Evolutionary conservation across 92 coral and sea anemone genomes (phyloP).

Genomic region (Epizoanthus stellaris): DNA sequence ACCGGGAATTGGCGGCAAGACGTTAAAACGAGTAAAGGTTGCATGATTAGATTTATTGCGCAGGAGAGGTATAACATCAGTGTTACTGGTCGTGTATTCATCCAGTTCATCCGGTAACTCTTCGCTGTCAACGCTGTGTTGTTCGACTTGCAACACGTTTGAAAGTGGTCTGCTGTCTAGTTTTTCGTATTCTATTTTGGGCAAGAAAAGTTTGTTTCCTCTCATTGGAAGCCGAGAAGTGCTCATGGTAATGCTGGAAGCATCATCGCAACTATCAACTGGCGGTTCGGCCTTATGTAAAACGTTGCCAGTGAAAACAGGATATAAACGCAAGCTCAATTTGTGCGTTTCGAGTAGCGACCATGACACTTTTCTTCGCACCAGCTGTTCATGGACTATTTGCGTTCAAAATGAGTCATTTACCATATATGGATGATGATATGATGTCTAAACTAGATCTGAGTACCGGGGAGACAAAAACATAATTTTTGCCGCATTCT

Average conservation of each 20-base stretch:
- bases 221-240: conserved; percentile 28
- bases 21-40: conserved; percentile 78
- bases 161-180: conserved; percentile 39
- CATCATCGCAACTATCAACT: neutral
- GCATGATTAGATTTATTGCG: conserved; percentile 28
- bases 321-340: conserved; percentile 1
- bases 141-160: conserved; percentile 34
- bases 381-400: conserved; percentile 37
- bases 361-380: neutral
- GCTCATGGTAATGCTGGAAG: conserved; percentile 3
- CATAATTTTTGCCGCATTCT: conserved; percentile 1
- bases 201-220: conserved; percentile 76
- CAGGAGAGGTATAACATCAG: conserved; percentile 39
- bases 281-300: neutral
- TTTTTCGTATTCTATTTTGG: conserved; percentile 77
- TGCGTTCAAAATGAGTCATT: conserved; percentile 21
- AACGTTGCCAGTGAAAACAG: neutral
- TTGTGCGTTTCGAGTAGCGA: conserved; percentile 9
- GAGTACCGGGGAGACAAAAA: neutral
- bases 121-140: conserved; percentile 45
- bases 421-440: conserved; percentile 41
- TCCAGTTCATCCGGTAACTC: conserved; percentile 33
- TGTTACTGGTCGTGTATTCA: conserved; percentile 25
- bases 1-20: conserved; percentile 77
- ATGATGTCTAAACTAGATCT: neutral